Base-by-base conservation (phyloP, 2,888 invertebrate species). In the Cosmia pyralina region DNA sequence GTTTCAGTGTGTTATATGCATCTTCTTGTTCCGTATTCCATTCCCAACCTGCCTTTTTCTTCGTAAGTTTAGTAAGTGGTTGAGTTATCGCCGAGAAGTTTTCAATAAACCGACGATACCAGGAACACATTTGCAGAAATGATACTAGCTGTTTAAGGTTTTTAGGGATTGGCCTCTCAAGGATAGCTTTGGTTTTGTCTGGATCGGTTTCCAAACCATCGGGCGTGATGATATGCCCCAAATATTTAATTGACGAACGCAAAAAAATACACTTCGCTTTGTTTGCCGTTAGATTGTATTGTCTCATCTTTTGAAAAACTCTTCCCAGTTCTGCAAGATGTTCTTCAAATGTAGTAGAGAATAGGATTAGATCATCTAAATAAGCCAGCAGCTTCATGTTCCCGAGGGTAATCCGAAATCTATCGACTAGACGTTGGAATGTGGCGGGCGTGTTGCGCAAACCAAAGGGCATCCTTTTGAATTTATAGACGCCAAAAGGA, bases 391-490 rank as follows among this genome's bases (percentile, higher is more conserved):
- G 19, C 0, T 62, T 70, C 13, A 75, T 46, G 52, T 58, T n/a
- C 5, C 62, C 41, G 5, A 74, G 34, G 17, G 52, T 60, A 22
- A 58, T 34, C 2, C 60, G 60, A 1, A 85, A 66, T 59, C 75
- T 59, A 48, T 83, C 82, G 4, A 82, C 76, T 3, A 85, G 7
- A 1, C 86, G 59, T 59, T 88, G 86, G 52, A 90, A 90, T 0
- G 88, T 90, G 0, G 89, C 82, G 0, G 89, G 88, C 0, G 90
- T 89, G 57, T 90, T 90, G 1, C 85, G 73, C 2, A 90, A 53
- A 0, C 90, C 90, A 50, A 91, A 90, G 0, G 88, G 88, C 90
- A 90, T 89, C 19, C 89, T 69, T 2, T 81, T 78, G 58, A 89
- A 91, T 17, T 76, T 69, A 3, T 55, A 55, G 0, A 50, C 0